Evolutionary conservation across 92 coral and sea anemone genomes (phyloP), one percentile per base, ranked within the genome.

Genomic region (Palythoa caribaeorum): DNA sequence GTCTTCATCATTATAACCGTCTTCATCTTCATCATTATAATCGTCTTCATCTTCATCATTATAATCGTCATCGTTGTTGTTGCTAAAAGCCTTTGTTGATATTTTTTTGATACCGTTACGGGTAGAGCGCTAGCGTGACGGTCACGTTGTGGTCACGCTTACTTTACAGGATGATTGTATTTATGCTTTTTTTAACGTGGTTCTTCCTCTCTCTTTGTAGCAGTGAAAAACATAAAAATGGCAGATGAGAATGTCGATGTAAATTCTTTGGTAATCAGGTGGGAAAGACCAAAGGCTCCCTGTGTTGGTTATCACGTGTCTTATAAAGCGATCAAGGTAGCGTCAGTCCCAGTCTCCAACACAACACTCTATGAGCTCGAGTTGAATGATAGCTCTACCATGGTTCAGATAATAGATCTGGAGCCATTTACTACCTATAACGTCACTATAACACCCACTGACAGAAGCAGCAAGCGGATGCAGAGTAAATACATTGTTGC

Each of bases 341-440:
- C 75, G 35, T 35, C 75, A 28, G 75, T 70, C 12, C 75, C 75
- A 38, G 75, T 70, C 40, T 70, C 37, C 47, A 76, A 76, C 4
- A 47, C 62, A 76, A 76, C 9, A 17, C 13, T 76, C 3, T 54
- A 47, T 48, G 57, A 76, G 79, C 57, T n/a, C 3, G 79, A 6
- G 60, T 7, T 76, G 79, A 76, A 47, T 17, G 35, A 47, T 20
- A 76, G 79, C 21, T 38, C 53, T 16, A 73, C 77, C 15, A 76
- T 9, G 62, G 20, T 48, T 20, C 57, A 76, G 79, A 76, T 90
- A 73, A 54, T 69, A 44, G 90, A 84, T 16, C 84, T 90, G 40
- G 85, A 87, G 28, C 44, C 93, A 9, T 90, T 53, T 48, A 90
- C 88, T 2, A 73, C 79, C 19, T 90, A 90, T 28, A 88, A 78